Evolutionary conservation across 2,113 vertebrate species (phyloP), one percentile per base, ranked within the genome.

Genomic region (Micromys minutus): DNA sequence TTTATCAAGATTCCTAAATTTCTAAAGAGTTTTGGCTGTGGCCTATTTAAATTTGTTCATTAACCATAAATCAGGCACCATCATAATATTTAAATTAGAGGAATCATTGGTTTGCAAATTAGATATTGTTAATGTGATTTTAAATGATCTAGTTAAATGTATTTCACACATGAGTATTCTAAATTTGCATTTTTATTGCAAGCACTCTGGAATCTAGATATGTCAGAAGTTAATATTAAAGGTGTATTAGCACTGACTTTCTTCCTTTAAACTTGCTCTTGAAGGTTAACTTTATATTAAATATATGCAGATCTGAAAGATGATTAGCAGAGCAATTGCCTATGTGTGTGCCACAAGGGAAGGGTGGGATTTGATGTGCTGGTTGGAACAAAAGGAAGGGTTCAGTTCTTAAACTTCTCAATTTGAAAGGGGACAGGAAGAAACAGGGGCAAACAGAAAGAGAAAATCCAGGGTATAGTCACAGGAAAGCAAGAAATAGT

Each of bases 161-260:
- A 59, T 92, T 95, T 87, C 77, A 88, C 76, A 93, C 50, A 72
- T 90, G 81, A 91, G 52, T 65, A 65, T 93, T 88, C 85, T 67
- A 86, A 47, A 92, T 93, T 94, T 96, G 80, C 59, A 81, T 93
- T 96, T 97, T 93, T 92, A 94, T 67, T 31, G 26, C 22, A 26
- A 42, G 61, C 79, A 52, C 72, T 42, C 42, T 80, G 59, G 34
- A 89, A 67, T 50, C 39, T 88, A 90, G 39, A 34, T 72, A 86
- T 81, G 39, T 61, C 79, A 90, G 36, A 88, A 85, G 45, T 93
- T 91, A 85, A 47, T 94, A 47, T 39, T 90, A 84, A 89, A 77
- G 29, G 50, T 76, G 45, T 74, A 52, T 67, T 69, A 74, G 34
- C 57, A 29, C 89, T 91, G 90, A 89, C 63, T 34, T 92, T 93